phyloP scores from a whole-genome alignment of 2,113 vertebrate genomes.

The Corvus cornix region DNA sequence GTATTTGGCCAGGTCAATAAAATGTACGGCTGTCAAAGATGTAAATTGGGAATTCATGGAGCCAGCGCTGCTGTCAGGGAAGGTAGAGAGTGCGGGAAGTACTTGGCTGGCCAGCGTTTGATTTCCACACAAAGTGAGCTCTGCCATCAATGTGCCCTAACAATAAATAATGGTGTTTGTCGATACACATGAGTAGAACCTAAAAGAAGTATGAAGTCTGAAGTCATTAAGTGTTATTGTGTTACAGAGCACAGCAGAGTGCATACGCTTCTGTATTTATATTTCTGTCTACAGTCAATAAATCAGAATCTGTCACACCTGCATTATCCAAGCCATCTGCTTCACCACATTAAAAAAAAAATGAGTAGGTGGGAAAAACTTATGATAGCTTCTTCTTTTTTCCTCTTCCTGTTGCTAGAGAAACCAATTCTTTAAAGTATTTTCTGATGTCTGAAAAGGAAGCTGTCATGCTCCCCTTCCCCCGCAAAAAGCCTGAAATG shows the following conservation, averaged over 20 bases:
- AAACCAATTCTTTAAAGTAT: conserved; percentile 37
- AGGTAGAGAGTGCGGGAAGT: not conserved
- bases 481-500: conserved; percentile 14
- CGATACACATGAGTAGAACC: not conserved
- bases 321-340: conserved; percentile 57
- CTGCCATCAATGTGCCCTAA: not conserved
- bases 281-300: conserved; percentile 25
- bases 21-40: not conserved
- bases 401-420: conserved; percentile 62
- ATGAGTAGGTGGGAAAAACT: conserved; percentile 37
- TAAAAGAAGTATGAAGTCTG: conserved; percentile 24
- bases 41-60: not conserved
- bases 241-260: conserved; percentile 8
- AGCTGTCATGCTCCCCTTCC: conserved; percentile 10
- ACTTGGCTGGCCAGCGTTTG: not conserved
- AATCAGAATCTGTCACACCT: conserved; percentile 62
- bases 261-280: conserved; percentile 53
- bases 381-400: conserved; percentile 5
- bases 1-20: not conserved
- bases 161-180: conserved; percentile 24
- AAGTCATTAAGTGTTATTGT: conserved; percentile 12
- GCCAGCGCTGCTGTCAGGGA: not conserved
- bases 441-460: conserved; percentile 48
- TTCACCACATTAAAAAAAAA: conserved; percentile 29
- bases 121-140: not conserved